These are phyloP conservation scores for Cyanoramphus novaezelandiae DNA, from an alignment of 2,113 vertebrate species.

Conservation along the genomic window DNA sequence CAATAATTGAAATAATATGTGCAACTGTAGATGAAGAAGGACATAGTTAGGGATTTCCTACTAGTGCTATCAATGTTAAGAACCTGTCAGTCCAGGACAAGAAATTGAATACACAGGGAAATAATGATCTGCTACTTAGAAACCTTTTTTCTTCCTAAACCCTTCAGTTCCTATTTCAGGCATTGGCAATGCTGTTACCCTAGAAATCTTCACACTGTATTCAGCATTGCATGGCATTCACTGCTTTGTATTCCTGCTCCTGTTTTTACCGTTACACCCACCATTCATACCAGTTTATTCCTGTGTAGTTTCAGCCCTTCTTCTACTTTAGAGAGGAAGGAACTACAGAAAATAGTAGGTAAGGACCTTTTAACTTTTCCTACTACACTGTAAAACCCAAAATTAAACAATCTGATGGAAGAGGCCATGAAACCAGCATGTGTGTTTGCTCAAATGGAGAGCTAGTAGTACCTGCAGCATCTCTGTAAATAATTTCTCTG, in stretches of 20 bases:
- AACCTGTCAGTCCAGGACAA: background rate
- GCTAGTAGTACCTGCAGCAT: background rate
- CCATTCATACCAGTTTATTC: background rate
- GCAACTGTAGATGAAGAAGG: background rate
- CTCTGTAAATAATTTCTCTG: background rate
- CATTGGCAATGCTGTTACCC: background rate
- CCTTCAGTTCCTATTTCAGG: background rate
- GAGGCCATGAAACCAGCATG: background rate
- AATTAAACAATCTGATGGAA: background rate
- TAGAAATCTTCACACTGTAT: background rate
- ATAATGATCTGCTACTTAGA: background rate
- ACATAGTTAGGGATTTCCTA: background rate
- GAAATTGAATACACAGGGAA: background rate
- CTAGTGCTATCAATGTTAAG: background rate
- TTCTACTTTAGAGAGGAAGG: background rate
- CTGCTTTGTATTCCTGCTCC: background rate
- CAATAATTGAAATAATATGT: background rate
- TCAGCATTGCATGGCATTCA: background rate
- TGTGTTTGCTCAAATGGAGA: background rate
- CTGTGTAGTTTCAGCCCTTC: background rate
- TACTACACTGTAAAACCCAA: background rate
- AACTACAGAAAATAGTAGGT: background rate
- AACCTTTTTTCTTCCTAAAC: background rate
- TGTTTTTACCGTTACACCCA: background rate
- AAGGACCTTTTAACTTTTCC: background rate